Percentiles rank a stretch among this genome's conserved stretches.
phyloP scores from a whole-genome alignment of 2,888 invertebrate species.

The Mystacides longicornis region DNA sequence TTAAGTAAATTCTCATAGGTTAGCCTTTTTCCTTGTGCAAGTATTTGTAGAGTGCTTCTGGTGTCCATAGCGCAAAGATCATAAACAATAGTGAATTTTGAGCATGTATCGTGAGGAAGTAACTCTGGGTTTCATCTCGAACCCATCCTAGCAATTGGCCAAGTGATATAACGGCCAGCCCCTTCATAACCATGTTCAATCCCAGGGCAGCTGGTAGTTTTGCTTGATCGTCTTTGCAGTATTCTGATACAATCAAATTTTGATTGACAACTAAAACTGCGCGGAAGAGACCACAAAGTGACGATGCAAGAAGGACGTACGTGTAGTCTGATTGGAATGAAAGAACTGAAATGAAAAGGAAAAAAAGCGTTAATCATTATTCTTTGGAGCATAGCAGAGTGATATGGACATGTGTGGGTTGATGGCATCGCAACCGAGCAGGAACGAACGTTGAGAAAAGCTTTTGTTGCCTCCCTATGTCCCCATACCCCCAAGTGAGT shows the following conservation, averaged over 20 bases:
- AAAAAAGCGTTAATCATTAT: background rate
- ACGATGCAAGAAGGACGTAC: constrained; percentile 48
- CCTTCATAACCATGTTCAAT: constrained; percentile 65
- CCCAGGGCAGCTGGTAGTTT: constrained; percentile 62
- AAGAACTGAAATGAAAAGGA: constrained; percentile 42
- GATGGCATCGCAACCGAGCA: no score
- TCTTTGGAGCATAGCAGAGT: background rate
- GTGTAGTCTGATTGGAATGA: constrained; percentile 51
- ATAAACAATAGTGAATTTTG: constrained; percentile 45
- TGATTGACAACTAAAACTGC: constrained; percentile 68
- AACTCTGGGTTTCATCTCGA: constrained; percentile 58
- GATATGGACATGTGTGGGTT: no score
- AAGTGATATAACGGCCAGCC: constrained; percentile 56
- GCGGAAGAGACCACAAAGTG: constrained; percentile 61
- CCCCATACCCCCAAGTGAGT: no score
- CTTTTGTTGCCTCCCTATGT: no score
- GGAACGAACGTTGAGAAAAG: no score
- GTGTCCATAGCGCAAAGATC: constrained; percentile 4
- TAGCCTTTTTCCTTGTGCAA: constrained; percentile 5
- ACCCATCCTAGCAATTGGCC: constrained; percentile 61
- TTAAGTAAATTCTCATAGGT: no score
- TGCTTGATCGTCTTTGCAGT: constrained; percentile 37
- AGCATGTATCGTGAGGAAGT: constrained; percentile 54
- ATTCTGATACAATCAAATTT: constrained; percentile 60
- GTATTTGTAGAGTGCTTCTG: constrained; percentile 8